These are phyloP conservation scores for Cordilura impudica DNA, from an alignment of 2,888 invertebrate genomes.

Conservation along the genomic window DNA sequence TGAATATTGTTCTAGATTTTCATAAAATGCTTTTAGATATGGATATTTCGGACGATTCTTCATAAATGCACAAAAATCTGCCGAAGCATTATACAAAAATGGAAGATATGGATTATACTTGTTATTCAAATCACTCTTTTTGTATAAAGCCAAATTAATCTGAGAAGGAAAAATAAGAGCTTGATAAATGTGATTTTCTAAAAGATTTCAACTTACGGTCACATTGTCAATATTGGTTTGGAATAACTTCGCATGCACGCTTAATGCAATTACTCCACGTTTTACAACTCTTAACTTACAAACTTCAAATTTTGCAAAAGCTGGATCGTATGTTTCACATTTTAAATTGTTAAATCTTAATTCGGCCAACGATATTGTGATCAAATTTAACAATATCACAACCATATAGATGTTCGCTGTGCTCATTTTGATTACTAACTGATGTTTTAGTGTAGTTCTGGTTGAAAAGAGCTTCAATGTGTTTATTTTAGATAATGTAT, in stretches of 20 bases:
- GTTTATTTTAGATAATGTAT: too few species aligned
- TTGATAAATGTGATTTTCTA: not conserved
- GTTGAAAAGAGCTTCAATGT: too few species aligned
- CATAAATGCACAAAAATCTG: conserved; percentile 42
- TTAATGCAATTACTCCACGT: conserved; percentile 9
- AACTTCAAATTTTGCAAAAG: not conserved
- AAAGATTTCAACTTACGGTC: not conserved
- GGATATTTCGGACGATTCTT: not conserved
- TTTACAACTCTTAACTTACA: conserved; percentile 17
- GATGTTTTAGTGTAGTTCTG: too few species aligned
- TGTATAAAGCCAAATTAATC: not conserved
- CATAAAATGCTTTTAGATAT: not conserved
- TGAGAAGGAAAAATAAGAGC: not conserved
- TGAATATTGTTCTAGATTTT: not conserved
- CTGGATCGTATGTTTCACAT: conserved; percentile 15
- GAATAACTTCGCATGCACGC: not conserved
- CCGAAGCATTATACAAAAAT: conserved; percentile 38
- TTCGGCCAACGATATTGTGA: not conserved
- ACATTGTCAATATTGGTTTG: not conserved
- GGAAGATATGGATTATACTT: conserved; percentile 31
- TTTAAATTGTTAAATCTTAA: conserved; percentile 10
- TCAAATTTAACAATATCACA: not conserved
- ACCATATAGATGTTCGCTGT: not conserved
- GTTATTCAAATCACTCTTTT: not conserved
- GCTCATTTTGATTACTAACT: not conserved